Evolutionary conservation across 2,797 vertebrate genomes (phyloP).

Genomic region (Sebastes vulpes): DNA sequence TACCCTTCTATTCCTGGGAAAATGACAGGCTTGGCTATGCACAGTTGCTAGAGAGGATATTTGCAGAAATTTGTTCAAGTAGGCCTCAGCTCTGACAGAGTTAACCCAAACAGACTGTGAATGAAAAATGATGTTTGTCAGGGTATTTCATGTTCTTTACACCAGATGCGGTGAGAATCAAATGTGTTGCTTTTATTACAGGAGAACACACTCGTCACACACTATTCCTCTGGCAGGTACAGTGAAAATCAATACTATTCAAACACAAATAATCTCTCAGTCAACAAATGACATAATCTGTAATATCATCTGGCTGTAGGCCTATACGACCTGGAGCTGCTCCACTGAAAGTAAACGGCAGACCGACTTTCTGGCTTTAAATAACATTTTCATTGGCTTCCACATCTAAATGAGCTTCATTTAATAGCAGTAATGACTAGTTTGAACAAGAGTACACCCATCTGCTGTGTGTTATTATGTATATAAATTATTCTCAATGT

Average conservation of each 20-base stretch:
- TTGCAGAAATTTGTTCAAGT: constrained; percentile 78
- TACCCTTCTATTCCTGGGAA: constrained; percentile 86
- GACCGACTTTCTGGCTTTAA: constrained; percentile 30
- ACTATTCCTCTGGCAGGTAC: neutral
- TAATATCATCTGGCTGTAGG: neutral
- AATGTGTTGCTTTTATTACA: neutral
- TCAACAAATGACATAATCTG: constrained; percentile 17
- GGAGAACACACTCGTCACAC: neutral
- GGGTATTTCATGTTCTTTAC: neutral
- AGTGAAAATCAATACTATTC: neutral
- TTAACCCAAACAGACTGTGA: constrained; percentile 37
- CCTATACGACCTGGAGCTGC: neutral
- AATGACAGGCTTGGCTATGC: constrained; percentile 86
- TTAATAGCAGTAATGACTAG: constrained; percentile 42
- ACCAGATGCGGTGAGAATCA: neutral
- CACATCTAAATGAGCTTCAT: constrained; percentile 25
- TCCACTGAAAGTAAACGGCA: constrained; percentile 10
- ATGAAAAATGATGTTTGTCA: constrained; percentile 2
- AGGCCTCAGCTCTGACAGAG: constrained; percentile 58
- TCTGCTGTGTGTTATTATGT: constrained; percentile 21
- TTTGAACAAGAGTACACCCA: constrained; percentile 33
- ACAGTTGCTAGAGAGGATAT: constrained; percentile 74
- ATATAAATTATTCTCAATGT: constrained; percentile 20
- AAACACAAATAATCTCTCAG: constrained; percentile 22
- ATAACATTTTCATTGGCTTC: constrained; percentile 42